A percentile compares a stretch with the other conserved stretches of the same genome.
Evolutionary conservation across 53 echinoderm and acorn worm genomes (phyloP).

Genomic region (Zoroaster sp.): DNA sequence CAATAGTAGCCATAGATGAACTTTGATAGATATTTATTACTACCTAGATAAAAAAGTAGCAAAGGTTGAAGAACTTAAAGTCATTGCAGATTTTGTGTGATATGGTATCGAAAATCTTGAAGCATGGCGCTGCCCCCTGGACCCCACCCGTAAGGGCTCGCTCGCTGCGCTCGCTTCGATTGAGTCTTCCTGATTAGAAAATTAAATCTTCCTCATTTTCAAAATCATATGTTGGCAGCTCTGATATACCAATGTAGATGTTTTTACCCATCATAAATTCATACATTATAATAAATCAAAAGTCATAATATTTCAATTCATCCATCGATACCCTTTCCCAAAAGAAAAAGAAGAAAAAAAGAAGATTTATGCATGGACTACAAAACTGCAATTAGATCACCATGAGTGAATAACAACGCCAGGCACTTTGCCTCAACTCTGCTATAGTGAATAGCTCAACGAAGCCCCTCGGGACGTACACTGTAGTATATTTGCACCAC

Average conservation of each 20-base stretch:
- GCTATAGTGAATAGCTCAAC: not conserved
- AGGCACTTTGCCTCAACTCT: not conserved
- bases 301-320: not conserved
- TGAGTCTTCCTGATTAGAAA: too few species aligned
- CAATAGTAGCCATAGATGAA: too few species aligned
- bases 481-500: not conserved
- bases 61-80: too few species aligned
- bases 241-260: not conserved
- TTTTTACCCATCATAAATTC: not conserved
- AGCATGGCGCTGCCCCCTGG: too few species aligned
- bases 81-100: too few species aligned
- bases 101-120: too few species aligned
- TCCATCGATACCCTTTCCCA: too few species aligned
- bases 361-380: not conserved
- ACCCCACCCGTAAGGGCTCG: too few species aligned
- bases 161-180: too few species aligned
- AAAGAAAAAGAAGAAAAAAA: too few species aligned
- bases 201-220: not conserved
- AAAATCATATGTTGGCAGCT: not conserved
- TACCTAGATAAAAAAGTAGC: too few species aligned
- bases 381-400: not conserved
- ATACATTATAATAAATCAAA: not conserved
- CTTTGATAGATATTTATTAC: too few species aligned
- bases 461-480: not conserved
- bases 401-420: not conserved